phyloP scores from a whole-genome alignment of 2,888 invertebrate species.

The Heliconius hortense region DNA sequence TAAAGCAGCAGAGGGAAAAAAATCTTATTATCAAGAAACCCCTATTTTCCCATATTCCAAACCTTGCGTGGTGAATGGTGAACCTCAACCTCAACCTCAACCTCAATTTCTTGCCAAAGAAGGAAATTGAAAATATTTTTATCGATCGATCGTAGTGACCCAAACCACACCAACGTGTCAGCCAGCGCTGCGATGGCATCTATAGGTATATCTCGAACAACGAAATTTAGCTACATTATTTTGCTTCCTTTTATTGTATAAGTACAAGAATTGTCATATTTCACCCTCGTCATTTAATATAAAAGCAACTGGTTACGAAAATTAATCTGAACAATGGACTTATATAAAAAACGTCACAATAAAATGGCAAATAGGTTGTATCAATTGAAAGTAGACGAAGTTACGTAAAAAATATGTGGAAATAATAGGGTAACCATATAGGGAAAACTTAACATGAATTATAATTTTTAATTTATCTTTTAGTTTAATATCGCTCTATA shows the following conservation, averaged over 20 bases:
- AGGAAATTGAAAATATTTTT: neutral
- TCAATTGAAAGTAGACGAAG: conserved; percentile 17
- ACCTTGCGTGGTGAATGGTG: too few species aligned
- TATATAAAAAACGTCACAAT: conserved; percentile 2
- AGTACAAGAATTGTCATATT: conserved; percentile 1
- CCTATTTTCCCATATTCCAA: too few species aligned
- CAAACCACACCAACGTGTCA: neutral
- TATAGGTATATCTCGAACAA: neutral
- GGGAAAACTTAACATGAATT: neutral
- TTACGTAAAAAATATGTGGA: conserved; percentile 6
- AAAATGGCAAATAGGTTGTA: conserved; percentile 15
- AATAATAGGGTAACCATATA: conserved; percentile 20
- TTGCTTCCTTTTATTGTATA: neutral
- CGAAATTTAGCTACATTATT: neutral
- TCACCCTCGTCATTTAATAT: conserved; percentile 12
- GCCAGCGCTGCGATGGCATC: neutral
- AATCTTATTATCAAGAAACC: too few species aligned
- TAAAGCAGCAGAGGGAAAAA: too few species aligned
- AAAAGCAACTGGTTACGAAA: neutral
- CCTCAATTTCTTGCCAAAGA: neutral
- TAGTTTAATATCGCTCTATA: neutral
- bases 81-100: too few species aligned
- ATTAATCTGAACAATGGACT: conserved; percentile 1
- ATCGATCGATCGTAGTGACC: neutral
- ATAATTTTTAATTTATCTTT: neutral